Percentiles rank a stretch among this genome's conserved stretches.
phyloP scores from a whole-genome alignment of 2,888 invertebrate genomes.

The Philopedon plagiatum region DNA sequence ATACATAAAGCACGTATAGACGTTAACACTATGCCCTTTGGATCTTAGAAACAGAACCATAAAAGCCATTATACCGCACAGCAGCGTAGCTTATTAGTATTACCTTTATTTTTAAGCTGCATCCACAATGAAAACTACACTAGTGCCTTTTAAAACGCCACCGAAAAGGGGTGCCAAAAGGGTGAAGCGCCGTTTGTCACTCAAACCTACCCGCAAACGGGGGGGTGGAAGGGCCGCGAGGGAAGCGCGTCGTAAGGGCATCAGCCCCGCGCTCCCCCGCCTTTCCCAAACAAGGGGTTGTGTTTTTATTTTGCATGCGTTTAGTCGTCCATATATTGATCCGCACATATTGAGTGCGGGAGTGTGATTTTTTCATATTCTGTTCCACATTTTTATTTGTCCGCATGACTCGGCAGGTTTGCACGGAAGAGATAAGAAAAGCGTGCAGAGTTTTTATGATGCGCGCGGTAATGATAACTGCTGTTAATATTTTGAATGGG shows the following conservation, averaged over 20 bases:
- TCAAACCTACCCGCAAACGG: conserved; percentile 22
- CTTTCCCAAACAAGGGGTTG: conserved; percentile 60
- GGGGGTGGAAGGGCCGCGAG: background rate
- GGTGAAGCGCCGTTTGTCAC: conserved; percentile 21
- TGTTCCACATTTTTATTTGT: conserved; percentile 28
- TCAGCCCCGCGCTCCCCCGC: conserved; percentile 50
- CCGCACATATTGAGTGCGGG: conserved; percentile 60
- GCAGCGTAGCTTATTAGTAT: background rate
- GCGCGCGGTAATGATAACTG: background rate
- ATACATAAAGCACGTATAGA: no score
- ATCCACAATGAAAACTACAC: background rate
- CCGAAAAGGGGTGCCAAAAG: conserved; percentile 20
- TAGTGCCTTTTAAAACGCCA: background rate
- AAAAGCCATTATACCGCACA: no score
- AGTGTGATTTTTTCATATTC: conserved; percentile 32
- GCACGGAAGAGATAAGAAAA: conserved; percentile 6
- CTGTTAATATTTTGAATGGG: background rate
- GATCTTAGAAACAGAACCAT: no score
- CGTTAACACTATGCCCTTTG: no score
- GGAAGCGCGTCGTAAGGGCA: conserved; percentile 24
- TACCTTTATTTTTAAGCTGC: background rate
- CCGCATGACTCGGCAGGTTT: background rate
- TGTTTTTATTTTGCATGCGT: conserved; percentile 65
- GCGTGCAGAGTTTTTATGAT: background rate
- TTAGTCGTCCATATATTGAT: conserved; percentile 62